Conservation (phyloP, 2,113 vertebrate species). For the Rhinichthys klamathensis region DNA sequence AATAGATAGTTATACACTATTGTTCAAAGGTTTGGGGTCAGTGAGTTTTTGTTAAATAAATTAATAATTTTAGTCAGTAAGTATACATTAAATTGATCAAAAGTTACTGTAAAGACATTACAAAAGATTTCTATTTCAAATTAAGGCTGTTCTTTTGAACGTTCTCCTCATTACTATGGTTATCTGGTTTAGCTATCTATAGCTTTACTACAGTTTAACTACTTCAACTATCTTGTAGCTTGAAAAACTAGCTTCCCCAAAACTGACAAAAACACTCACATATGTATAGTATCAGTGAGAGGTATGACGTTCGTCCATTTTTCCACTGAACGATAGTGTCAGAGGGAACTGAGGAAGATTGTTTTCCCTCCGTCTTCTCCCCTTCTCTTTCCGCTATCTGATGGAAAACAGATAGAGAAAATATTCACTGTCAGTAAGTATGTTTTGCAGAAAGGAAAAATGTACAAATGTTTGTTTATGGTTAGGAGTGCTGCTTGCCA, state of each 20-base stretch:
- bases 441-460: slow-evolving; percentile 58
- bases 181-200: too few relatives aligned
- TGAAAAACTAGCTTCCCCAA: background rate
- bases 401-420: slow-evolving; percentile 65
- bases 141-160: background rate
- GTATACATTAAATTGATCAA: background rate
- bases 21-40: background rate
- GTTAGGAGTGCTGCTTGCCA: slow-evolving; percentile 54
- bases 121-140: background rate
- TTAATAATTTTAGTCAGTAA: too few relatives aligned
- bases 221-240: background rate
- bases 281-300: background rate
- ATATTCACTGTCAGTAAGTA: slow-evolving; percentile 65
- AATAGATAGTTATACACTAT: background rate
- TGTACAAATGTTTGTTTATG: slow-evolving; percentile 67
- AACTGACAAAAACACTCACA: background rate
- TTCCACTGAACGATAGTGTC: background rate
- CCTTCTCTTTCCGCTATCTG: slow-evolving; percentile 46
- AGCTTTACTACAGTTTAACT: background rate
- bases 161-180: too few relatives aligned
- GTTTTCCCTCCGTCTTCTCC: slow-evolving; percentile 54
- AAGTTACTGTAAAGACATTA: background rate
- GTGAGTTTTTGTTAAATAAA: background rate
- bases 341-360: slow-evolving; percentile 14
- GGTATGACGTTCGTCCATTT: background rate